These are phyloP conservation scores for Metopia argyrocephala DNA, from an alignment of 2,888 invertebrate species.

Conservation along the genomic window DNA sequence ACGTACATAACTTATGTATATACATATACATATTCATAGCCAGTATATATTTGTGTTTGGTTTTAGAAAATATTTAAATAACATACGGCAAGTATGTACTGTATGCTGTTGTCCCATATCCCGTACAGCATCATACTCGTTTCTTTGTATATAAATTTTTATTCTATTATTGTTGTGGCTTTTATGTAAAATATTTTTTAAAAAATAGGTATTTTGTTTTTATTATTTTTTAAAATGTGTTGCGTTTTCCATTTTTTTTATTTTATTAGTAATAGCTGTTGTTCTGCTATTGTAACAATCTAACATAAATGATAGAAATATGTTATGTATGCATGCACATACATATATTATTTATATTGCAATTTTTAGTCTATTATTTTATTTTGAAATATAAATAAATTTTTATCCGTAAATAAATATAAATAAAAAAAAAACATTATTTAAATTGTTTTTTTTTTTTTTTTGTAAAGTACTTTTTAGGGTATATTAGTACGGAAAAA, in stretches of 20 bases:
- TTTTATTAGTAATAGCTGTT: neutral
- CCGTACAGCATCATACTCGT: too few relatives aligned
- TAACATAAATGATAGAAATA: neutral
- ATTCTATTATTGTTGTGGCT: constrained; percentile 1
- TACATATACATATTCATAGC: neutral
- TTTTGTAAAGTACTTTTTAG: neutral
- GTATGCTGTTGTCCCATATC: constrained; percentile 51
- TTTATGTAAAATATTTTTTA: constrained; percentile 9
- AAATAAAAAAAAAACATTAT: too few relatives aligned
- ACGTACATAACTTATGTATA: neutral
- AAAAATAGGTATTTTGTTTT: neutral
- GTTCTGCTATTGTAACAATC: neutral
- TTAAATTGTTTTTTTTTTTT: neutral
- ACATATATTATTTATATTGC: neutral
- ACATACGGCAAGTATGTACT: constrained; percentile 7
- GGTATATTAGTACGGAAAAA: neutral
- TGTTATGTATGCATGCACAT: neutral
- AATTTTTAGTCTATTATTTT: neutral
- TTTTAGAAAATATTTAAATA: too few relatives aligned
- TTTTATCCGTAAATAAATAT: neutral
- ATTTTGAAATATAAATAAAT: too few relatives aligned
- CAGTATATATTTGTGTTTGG: neutral
- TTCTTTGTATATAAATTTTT: too few relatives aligned
- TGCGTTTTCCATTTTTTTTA: neutral
- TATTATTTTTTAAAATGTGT: neutral